These are phyloP conservation scores for Leucophenga varia DNA, from an alignment of 1,140 invertebrate genomes.

Conservation along the genomic window DNA sequence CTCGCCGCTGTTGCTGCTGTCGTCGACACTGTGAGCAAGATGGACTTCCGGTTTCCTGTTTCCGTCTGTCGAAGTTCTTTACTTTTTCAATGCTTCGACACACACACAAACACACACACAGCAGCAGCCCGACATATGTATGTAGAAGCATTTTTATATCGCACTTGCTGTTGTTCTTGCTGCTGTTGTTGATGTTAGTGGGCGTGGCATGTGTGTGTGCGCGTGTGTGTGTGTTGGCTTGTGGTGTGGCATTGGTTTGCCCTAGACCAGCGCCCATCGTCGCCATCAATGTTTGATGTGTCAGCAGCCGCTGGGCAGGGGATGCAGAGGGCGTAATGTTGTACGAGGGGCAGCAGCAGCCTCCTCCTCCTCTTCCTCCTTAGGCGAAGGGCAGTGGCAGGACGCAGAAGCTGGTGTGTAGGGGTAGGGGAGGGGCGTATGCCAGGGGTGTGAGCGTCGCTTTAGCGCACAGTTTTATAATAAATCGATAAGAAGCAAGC, in stretches of 20 bases:
- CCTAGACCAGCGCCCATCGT: slow-evolving; percentile 31
- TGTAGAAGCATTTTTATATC: slow-evolving; percentile 44
- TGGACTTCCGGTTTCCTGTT: slow-evolving; percentile 57
- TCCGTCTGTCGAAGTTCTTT: slow-evolving; percentile 56
- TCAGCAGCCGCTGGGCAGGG: slow-evolving; percentile 27
- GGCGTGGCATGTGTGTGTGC: slow-evolving; percentile 26
- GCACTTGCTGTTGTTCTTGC: slow-evolving; percentile 24
- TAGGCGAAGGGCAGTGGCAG: background rate
- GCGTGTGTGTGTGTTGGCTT: slow-evolving; percentile 19
- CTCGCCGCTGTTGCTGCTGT: slow-evolving; percentile 26
- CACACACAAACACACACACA: slow-evolving; percentile 21
- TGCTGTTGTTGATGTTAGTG: slow-evolving; percentile 20
- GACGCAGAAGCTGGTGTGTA: background rate
- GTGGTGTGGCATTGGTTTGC: slow-evolving; percentile 27
- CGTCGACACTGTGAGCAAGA: slow-evolving; percentile 55
- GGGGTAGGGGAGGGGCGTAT: slow-evolving; percentile 18
- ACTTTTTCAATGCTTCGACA: slow-evolving; percentile 45
- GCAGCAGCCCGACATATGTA: slow-evolving; percentile 21
- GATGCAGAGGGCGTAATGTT: background rate
- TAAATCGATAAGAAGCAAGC: slow-evolving; percentile 37
- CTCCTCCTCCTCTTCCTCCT: too few relatives aligned
- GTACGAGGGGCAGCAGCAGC: too few relatives aligned
- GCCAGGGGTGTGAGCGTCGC: slow-evolving; percentile 26
- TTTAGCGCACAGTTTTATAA: slow-evolving; percentile 38
- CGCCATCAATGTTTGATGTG: slow-evolving; percentile 38